phyloP scores from a whole-genome alignment of 2,888 invertebrate species.

The Thelaira solivaga region DNA sequence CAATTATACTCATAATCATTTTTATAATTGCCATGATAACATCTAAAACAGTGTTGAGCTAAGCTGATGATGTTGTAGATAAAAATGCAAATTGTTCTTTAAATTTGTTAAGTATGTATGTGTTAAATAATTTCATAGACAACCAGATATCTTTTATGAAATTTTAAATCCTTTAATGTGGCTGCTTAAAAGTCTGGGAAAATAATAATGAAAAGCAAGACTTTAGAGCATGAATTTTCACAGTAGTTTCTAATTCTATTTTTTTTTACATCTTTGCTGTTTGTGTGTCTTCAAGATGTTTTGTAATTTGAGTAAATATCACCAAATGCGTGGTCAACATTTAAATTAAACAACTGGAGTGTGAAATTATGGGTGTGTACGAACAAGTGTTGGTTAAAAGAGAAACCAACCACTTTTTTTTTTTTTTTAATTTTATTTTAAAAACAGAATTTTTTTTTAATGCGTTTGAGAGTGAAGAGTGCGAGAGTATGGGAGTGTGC shows the following conservation, averaged over 20 bases:
- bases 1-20: neutral
- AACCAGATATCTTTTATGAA: slow-evolving; percentile 12
- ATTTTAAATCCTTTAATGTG: slow-evolving; percentile 16
- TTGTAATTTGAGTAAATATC: slow-evolving; percentile 48
- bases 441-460: too few species aligned
- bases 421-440: too few species aligned
- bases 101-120: neutral
- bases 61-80: slow-evolving; percentile 15
- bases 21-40: neutral
- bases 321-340: slow-evolving; percentile 25
- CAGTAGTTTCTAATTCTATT: slow-evolving; percentile 34
- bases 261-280: too few species aligned
- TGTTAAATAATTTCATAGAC: slow-evolving; percentile 15
- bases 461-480: too few species aligned
- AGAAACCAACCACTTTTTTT: neutral
- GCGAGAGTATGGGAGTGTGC: slow-evolving; percentile 33
- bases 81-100: slow-evolving; percentile 23
- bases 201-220: neutral
- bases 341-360: slow-evolving; percentile 21
- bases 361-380: slow-evolving; percentile 37
- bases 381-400: neutral
- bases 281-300: neutral
- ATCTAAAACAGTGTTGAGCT: neutral
- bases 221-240: neutral
- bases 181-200: neutral